Evolutionary conservation across 2,888 invertebrate species (phyloP), one percentile per base, ranked within the genome.

Genomic region (Agonopterix arenella): DNA sequence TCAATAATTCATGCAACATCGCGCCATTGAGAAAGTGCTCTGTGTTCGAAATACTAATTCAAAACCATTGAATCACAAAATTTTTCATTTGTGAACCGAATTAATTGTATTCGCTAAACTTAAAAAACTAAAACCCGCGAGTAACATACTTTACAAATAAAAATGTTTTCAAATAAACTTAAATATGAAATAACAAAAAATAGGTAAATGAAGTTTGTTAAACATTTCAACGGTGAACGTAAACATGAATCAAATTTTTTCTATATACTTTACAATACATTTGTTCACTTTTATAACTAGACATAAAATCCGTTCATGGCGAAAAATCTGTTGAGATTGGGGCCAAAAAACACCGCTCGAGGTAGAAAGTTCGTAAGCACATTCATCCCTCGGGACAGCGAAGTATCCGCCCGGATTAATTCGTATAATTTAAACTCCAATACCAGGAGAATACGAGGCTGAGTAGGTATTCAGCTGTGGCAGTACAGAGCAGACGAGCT

Each of bases 21-120:
- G 82, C 77, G 71, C 83, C 86, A 86, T 88, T 84, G 86, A 85
- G 86, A 86, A 85, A 88, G 86, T 84, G 76, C 79, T 82, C 72
- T 83, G 85, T 83, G 86, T 82, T 80, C 80, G 80, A 71, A 73
- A 86, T 88, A 86, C 84, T 82, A 84, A 88, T 85, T 80, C 73
- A 66, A 61, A 66, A 53, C 68, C 68, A 71, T 73, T 76, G 77
- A 79, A 79, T 80, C 43, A 70, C 70, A 53, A 54, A 56, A 60
- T 58, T 16, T 40, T 40, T 28, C 7, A 7, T 28, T 28, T 28
- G 0, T 0, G 28, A 28, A 28, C 28, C 5, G 28, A 28, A 28
- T 5, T 28, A 28, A 28, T 28, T 28, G 28, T 28, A 7, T 28
- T 28, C 28, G 28, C 28, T 28, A 28, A 28, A 28, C 18, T 18